Base-by-base conservation (phyloP, 1,140 invertebrate species). In the Ceratina australensis region DNA sequence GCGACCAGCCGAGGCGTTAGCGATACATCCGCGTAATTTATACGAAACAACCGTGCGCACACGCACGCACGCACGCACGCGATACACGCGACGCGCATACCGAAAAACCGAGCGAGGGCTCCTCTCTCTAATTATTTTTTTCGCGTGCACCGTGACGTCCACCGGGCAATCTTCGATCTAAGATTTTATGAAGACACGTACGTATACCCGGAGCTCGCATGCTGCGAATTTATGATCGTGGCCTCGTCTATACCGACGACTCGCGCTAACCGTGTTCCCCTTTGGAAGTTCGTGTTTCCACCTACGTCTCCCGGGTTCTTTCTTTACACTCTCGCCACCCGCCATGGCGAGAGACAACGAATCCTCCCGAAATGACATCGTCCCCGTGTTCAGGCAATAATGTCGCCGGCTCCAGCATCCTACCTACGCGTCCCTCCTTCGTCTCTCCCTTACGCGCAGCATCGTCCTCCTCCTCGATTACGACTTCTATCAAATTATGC, bases 111-210 rank as follows among this genome's bases (percentile, higher is more conserved):
- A 12, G 54, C 1, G 5, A 49, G 4, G 13, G 47, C 64, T 18
- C 15, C 16, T 18, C 65, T 56, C 63, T 50, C 81, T 83, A 83
- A 84, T 84, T 84, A 84, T 80, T 80, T 83, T 83, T 84, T 84
- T 81, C 68, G 69, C 83, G 16, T 65, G 65, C 67, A 59, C n/a
- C 57, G 63, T 78, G 56, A 33, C 65, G 68, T 76, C 64, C 33
- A n/a, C 3, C 52, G 66, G 64, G 56, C 77, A 85, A 85, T 85
- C 79, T 85, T 81, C 82, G 83, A 85, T 85, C 83, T 81, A 85
- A 85, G 75, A 84, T 84, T 84, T 85, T 84, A 85, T 72, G 83
- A 84, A 85, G 82, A 85, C 85, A 83, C 78, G 84, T 61, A 85
- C 85, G 81, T 76, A 81, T 61, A 79, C 64, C 78, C 52, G 56